A percentile compares a stretch with the other conserved stretches of the same genome.
Conservation (phyloP, 2,888 invertebrate genomes). For the Orthosia gracilis region DNA sequence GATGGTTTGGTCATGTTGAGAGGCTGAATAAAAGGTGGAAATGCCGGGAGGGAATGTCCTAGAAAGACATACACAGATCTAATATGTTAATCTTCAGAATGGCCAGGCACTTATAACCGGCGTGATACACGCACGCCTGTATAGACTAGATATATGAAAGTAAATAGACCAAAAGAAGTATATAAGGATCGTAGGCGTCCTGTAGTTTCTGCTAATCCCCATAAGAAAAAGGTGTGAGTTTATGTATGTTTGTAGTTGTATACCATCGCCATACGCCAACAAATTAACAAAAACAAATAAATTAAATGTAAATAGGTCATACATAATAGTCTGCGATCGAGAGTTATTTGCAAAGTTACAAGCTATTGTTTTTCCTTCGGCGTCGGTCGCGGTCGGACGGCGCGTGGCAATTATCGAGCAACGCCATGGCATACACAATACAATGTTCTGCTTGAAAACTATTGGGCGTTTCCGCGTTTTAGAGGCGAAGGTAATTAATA, state of each 20-base stretch:
- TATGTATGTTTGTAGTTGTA: neutral
- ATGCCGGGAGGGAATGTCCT: too few relatives aligned
- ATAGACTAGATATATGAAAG: too few relatives aligned
- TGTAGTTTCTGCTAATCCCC: too few relatives aligned
- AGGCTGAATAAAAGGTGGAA: too few relatives aligned
- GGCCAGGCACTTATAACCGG: too few relatives aligned
- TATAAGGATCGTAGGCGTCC: too few relatives aligned
- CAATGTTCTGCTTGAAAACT: constrained; percentile 16
- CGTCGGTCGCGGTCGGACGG: constrained; percentile 47
- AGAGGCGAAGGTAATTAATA: neutral
- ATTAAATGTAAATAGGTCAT: constrained; percentile 43
- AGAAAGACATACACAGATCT: too few relatives aligned
- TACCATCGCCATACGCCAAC: neutral
- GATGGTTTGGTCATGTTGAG: too few relatives aligned
- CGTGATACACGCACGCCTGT: too few relatives aligned
- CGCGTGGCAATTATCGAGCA: constrained; percentile 25
- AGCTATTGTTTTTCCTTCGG: constrained; percentile 74
- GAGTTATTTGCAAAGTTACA: constrained; percentile 72
- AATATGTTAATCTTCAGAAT: too few relatives aligned
- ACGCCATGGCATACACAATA: constrained; percentile 10
- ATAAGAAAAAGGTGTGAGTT: too few relatives aligned
- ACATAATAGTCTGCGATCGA: constrained; percentile 62
- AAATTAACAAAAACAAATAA: constrained; percentile 34
- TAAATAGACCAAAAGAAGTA: too few relatives aligned
- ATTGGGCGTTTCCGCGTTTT: constrained; percentile 20